Evolutionary conservation across 1,140 invertebrate genomes (phyloP), one percentile per base, ranked within the genome.

Genomic region (Heliconius hewitsoni): DNA sequence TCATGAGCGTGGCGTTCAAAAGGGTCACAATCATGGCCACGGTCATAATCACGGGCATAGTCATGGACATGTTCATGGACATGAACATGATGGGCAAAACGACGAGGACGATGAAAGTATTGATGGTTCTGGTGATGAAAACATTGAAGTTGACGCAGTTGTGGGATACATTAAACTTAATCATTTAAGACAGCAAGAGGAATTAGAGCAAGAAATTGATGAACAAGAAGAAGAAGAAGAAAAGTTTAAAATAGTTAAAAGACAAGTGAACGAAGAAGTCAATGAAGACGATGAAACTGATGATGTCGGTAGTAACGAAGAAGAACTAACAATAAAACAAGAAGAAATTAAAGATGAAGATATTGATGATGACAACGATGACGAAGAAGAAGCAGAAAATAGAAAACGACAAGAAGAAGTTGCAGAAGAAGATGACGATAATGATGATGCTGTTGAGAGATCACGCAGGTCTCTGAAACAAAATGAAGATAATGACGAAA

Each of bases 91-190:
- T 39, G 11, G 19, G 1, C 71, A 52, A 77, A 16, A 82, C n/a
- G 11, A 80, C 19, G 46, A 77, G 66, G 79, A 83, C n/a, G 74
- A 70, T 57, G 78, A 78, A 52, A 78, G 74, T 71, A 70, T 57
- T 42, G 86, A 89, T 79, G 88, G 84, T 8, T 87, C 86, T 34
- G 86, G 84, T 13, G 86, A 86, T 50, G 81, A 80, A 60, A 13
- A 19, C 16, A 80, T 77, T 46, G 77, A 83, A 72, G 85, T 85
- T 55, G 86, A 87, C 50, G 50, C 80, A 39, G 72, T 88, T 19
- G 81, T 76, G 34, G 60, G 78, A 70, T 84, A 83, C 71, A 71
- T 86, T 52, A 83, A 82, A 71, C 23, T 73, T 2, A 71, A 50
- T n/a, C 27, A 39, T 76, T 73, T 46, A 81, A 73, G 55, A 39